Base-by-base conservation (phyloP, 2,113 vertebrate species). In the Triplophysa dalaica region DNA sequence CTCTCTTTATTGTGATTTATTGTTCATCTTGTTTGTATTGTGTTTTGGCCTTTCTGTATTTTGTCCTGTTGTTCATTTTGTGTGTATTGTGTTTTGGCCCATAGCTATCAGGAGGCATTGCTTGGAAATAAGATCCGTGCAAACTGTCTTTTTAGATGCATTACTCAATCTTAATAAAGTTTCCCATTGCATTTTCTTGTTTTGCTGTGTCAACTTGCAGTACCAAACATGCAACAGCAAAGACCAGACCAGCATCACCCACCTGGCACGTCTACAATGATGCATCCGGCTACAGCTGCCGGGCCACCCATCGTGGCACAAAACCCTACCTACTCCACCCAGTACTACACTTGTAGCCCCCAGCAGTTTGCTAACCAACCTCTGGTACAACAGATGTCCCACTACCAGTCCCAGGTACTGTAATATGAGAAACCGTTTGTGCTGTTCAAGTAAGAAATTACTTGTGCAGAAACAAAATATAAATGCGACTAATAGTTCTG, bases 331-430 rank as follows among this genome's bases (percentile, higher is more conserved):
- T 99, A 99, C 83, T 94, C 97, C 41, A 87, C 97, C 24, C 98
- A 99, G 75, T 99, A 99, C 72, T 97, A 98, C 81, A 92, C 97
- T 81, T 98, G 98, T 88, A 97, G 94, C 87, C 97, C 98, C 21
- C 98, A 97, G 82, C 98, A 99, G 91, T 98, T 99, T 89, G 90
- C 96, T 84, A 98, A 93, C 87, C 98, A 98, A 87, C 95, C 94
- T 24, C 94, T 99, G 48, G 94, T 99, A 82, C 97, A 97, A 90
- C 97, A 97, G 84, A 94, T 99, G 94, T 92, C 96, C 68, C 97
- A 99, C 86, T 99, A 98, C 89, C 98, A 98, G 22, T 96, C 98
- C 80, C 98, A 99, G 95, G 98, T 98, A 91, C 52, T 26, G 2
- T 65, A 12, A 48, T 62, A 78, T 29, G 38, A 82, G 33, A 45